Evolutionary conservation across 2,888 invertebrate genomes (phyloP), one percentile per base, ranked within the genome.

Genomic region (Chrysodeixis includens): DNA sequence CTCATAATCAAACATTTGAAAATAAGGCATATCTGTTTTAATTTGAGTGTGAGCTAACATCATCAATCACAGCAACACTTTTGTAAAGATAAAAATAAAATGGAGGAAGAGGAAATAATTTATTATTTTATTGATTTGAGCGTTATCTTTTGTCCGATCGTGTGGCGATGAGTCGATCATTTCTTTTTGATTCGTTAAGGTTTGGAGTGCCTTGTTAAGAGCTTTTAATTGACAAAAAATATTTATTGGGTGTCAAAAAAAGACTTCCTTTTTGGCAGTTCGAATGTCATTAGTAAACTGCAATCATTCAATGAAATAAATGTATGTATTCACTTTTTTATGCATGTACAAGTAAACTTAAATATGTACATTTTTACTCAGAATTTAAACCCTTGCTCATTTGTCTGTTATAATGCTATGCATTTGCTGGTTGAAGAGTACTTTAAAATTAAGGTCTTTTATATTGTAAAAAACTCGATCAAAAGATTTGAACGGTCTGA

Each of bases 81-180:
- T 88, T 87, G 85, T 82, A 86, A 87, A 90, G 89, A 90, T 89
- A 91, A 91, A 90, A 90, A 90, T 86, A 89, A 88, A 88, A 84
- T 84, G 81, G 85, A 91, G 93, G 92, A 93, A 92, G 90, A 89
- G 83, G 87, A 88, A 88, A 89, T 91, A 93, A 93, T 93, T 88
- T 91, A 92, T 94, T 92, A 92, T 92, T 92, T 92, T 92, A 94
- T 94, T 93, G 93, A 93, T 94, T 92, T 90, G 88, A 87, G 62
- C 81, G 83, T 88, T 93, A 94, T 94, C 94, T 92, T 84, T 88
- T 86, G 91, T 89, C 92, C 93, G 90, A 94, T 94, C 94, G 78
- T 69, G 75, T 74, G 82, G 84, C 86, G 88, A 88, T 90, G 90
- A 90, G 90, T 89, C 81, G 84, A 86, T 88, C 85, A 86, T 89